Conservation (phyloP, 2,888 invertebrate species). For the Limnephilus marmoratus region DNA sequence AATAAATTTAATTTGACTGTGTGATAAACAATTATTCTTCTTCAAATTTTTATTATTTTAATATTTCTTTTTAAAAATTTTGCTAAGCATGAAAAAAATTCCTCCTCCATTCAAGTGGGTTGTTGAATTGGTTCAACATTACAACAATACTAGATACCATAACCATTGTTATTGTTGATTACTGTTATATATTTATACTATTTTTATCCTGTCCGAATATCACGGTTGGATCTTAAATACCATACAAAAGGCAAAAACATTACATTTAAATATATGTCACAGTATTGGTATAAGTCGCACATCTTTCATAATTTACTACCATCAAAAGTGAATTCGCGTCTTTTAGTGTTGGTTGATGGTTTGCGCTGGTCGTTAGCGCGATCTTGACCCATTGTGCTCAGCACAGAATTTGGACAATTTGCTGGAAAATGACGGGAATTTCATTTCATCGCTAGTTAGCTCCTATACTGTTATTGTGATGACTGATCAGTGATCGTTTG, state of each 20-base stretch:
- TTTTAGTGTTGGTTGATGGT: not conserved
- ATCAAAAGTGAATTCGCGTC: not conserved
- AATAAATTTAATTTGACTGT: not conserved
- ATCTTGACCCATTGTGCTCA: constrained; percentile 4
- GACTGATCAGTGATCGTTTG: not conserved
- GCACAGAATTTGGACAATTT: not conserved
- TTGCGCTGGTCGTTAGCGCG: constrained; percentile 30
- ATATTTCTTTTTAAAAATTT: too few species aligned
- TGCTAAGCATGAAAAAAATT: not conserved
- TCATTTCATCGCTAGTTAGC: constrained; percentile 19
- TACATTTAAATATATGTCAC: not conserved
- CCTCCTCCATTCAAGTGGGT: not conserved
- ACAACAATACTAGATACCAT: too few species aligned
- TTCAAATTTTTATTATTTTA: too few species aligned
- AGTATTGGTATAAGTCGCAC: not conserved
- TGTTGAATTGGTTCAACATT: not conserved
- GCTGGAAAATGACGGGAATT: constrained; percentile 8
- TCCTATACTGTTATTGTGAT: not conserved
- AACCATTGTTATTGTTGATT: too few species aligned
- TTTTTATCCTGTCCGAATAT: too few species aligned
- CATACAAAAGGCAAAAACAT: too few species aligned
- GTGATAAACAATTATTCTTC: not conserved
- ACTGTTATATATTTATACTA: too few species aligned
- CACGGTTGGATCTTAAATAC: too few species aligned
- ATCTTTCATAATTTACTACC: not conserved